A percentile compares a stretch with the other conserved stretches of the same genome.
phyloP scores from a whole-genome alignment of 2,888 invertebrate genomes.

The Eupithecia subumbrata region DNA sequence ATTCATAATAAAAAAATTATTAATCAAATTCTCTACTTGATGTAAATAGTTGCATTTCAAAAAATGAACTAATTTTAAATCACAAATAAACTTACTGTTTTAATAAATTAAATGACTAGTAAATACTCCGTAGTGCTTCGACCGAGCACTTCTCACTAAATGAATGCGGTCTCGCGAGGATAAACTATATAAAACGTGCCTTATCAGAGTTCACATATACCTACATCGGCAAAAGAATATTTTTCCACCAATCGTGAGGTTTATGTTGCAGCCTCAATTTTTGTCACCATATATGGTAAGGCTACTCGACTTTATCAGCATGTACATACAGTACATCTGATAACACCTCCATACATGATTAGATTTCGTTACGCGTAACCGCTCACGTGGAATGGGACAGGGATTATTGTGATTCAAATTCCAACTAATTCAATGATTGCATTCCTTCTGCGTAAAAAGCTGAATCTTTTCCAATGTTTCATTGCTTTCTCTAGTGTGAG shows the following conservation, averaged over 20 bases:
- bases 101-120: constrained; percentile 66
- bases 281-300: constrained; percentile 92
- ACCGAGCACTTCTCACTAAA: constrained; percentile 73
- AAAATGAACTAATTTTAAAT: constrained; percentile 32
- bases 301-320: constrained; percentile 64
- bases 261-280: constrained; percentile 78
- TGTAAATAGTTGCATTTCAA: not conserved
- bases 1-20: not conserved
- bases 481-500: constrained; percentile 62
- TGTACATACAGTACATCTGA: constrained; percentile 58
- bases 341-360: constrained; percentile 68
- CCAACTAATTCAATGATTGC: constrained; percentile 39
- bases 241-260: constrained; percentile 87
- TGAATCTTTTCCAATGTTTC: constrained; percentile 56
- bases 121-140: constrained; percentile 70
- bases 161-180: constrained; percentile 76
- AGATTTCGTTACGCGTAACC: constrained; percentile 47
- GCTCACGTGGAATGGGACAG: constrained; percentile 48
- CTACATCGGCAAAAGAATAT: constrained; percentile 72
- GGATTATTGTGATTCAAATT: constrained; percentile 30
- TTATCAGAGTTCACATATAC: constrained; percentile 81
- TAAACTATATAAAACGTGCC: constrained; percentile 81
- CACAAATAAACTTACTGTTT: constrained; percentile 71
- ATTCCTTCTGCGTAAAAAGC: constrained; percentile 43
- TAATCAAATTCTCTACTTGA: not conserved